Evolutionary conservation across 2,888 invertebrate species (phyloP).

Genomic region (Scaptomyza caliginosa): DNA sequence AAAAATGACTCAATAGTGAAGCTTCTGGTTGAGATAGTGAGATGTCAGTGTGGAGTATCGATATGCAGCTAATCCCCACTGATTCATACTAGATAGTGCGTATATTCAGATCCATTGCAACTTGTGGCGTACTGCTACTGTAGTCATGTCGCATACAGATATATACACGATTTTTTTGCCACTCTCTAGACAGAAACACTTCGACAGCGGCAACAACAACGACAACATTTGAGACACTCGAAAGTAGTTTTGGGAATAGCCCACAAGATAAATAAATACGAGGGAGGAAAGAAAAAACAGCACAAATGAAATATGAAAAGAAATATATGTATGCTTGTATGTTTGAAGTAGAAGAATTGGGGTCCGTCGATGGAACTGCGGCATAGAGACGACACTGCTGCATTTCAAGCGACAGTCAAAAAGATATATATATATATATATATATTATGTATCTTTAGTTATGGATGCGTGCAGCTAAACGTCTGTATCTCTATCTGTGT

Average conservation of each 20-base stretch:
- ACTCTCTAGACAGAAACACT: conserved; percentile 58
- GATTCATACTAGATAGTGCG: neutral
- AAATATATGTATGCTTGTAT: conserved; percentile 49
- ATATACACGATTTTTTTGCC: conserved; percentile 51
- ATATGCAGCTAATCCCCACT: neutral
- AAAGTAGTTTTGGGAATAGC: conserved; percentile 60
- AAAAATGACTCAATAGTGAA: conserved; percentile 37
- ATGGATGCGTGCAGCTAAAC: conserved; percentile 11
- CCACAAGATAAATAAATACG: conserved; percentile 35
- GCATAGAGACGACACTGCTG: conserved; percentile 34
- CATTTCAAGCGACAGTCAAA: conserved; percentile 22
- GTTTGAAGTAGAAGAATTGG: conserved; percentile 46
- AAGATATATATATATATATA: conserved; percentile 37
- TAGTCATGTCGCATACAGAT: conserved; percentile 21
- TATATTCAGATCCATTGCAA: conserved; percentile 1
- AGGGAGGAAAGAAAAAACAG: conserved; percentile 4
- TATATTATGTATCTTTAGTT: conserved; percentile 29
- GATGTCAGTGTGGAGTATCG: neutral
- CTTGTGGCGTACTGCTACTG: conserved; percentile 46
- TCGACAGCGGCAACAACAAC: conserved; percentile 18
- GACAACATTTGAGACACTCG: conserved; percentile 31
- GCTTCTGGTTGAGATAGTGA: neutral
- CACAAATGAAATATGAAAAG: conserved; percentile 65
- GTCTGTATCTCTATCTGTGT: neutral
- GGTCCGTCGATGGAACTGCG: conserved; percentile 63